These are phyloP conservation scores for Euspilapteryx auroguttella DNA, from an alignment of 2,888 invertebrate species.

Conservation along the genomic window DNA sequence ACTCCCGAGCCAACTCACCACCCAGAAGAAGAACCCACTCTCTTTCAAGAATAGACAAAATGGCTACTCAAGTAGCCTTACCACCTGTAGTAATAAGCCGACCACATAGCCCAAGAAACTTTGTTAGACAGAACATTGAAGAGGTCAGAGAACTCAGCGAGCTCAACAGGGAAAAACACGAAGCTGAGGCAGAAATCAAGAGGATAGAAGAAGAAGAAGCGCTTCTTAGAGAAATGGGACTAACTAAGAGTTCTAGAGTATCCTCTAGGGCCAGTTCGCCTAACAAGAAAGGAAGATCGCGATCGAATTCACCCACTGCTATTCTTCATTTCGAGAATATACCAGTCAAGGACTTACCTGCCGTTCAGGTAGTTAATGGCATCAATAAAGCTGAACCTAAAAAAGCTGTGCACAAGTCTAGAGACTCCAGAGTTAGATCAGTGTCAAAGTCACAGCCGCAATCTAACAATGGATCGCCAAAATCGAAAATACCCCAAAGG, in stretches of 20 bases:
- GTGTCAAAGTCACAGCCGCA: slow-evolving; percentile 45
- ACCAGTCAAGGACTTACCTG: slow-evolving; percentile 21
- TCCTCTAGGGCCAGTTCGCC: slow-evolving; percentile 44
- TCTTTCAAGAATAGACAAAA: slow-evolving; percentile 36
- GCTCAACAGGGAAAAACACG: slow-evolving; percentile 47
- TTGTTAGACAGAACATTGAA: slow-evolving; percentile 49
- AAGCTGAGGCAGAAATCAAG: slow-evolving; percentile 41
- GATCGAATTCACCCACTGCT: slow-evolving; percentile 45
- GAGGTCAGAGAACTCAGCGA: slow-evolving; percentile 49
- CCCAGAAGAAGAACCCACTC: slow-evolving; percentile 41
- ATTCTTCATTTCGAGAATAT: slow-evolving; percentile 31
- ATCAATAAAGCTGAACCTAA: slow-evolving; percentile 22
- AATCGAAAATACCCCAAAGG: slow-evolving; percentile 50
- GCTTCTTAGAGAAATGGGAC: slow-evolving; percentile 45
- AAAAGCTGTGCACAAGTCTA: slow-evolving; percentile 33
- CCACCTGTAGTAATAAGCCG: slow-evolving; percentile 12
- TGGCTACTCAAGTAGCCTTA: slow-evolving; percentile 29
- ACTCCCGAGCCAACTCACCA: slow-evolving; percentile 44
- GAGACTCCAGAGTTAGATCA: slow-evolving; percentile 31
- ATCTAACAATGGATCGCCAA: slow-evolving; percentile 47
- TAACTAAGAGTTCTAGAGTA: slow-evolving; percentile 28
- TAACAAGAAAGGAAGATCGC: slow-evolving; percentile 33
- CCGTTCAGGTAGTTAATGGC: slow-evolving; percentile 21
- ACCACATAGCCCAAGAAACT: slow-evolving; percentile 44
- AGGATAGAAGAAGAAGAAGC: slow-evolving; percentile 47